Evolutionary conservation across 2,888 invertebrate genomes (phyloP).

Genomic region (Uropetala carovei): DNA sequence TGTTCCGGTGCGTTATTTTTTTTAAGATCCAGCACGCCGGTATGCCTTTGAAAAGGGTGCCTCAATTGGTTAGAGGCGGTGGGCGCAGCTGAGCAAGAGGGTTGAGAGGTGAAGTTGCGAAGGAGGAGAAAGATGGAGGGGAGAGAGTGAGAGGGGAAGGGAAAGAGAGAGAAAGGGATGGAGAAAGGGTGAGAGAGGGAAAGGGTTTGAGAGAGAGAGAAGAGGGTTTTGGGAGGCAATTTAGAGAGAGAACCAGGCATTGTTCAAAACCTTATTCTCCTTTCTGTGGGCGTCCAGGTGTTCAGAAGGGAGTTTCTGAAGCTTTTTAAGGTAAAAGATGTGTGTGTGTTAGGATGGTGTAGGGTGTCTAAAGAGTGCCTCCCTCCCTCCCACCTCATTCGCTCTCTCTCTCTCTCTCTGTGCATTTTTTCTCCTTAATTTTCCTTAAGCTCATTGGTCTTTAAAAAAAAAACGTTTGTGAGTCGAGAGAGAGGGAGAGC

Average conservation of each 20-base stretch:
- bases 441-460: too few relatives aligned
- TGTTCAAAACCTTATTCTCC: constrained; percentile 2
- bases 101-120: neutral
- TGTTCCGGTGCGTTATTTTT: constrained; percentile 9
- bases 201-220: neutral
- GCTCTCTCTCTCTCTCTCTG: neutral
- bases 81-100: neutral
- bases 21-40: neutral
- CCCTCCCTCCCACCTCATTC: neutral
- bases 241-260: neutral
- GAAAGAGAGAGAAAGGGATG: neutral
- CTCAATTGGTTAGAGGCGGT: neutral
- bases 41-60: neutral
- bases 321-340: neutral
- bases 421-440: too few relatives aligned
- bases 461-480: neutral
- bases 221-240: constrained; percentile 15
- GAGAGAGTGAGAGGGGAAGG: neutral
- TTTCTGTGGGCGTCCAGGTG: neutral
- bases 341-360: neutral
- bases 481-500: neutral
- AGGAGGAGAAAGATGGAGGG: neutral
- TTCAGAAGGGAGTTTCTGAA: neutral
- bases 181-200: neutral
- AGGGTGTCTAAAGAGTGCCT: neutral